Percentiles rank a stretch among this genome's conserved stretches.
Evolutionary conservation across 2,113 vertebrate genomes (phyloP).

Genomic region (Macroglossus sobrinus): DNA sequence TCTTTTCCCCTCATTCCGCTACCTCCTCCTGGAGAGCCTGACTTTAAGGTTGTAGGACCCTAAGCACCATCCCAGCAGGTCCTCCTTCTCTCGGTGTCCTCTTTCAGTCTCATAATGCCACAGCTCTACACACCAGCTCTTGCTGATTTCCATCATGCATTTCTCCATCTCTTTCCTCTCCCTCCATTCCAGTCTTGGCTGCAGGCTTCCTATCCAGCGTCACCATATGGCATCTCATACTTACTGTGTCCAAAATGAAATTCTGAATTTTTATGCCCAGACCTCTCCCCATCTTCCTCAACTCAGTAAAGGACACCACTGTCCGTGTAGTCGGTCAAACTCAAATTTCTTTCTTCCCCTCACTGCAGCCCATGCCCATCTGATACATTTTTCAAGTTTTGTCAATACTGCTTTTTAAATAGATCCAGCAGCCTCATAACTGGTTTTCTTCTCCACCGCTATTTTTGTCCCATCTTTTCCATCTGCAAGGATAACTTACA

Average conservation of each 20-base stretch:
- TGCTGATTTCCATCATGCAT: fast-evolving
- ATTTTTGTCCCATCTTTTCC: neutral
- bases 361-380: fast-evolving
- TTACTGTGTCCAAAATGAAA: neutral
- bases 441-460: neutral
- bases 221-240: neutral
- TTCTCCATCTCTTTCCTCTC: neutral
- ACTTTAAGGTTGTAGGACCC: neutral
- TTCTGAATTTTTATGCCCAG: neutral
- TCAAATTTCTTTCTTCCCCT: neutral
- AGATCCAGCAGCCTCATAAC: neutral
- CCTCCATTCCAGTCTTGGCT: neutral
- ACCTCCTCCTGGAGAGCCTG: neutral
- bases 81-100: neutral
- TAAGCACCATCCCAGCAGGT: neutral
- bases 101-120: neutral
- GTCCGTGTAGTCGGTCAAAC: neutral
- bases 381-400: neutral
- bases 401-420: neutral
- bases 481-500: neutral
- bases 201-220: neutral
- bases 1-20: neutral
- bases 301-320: neutral
- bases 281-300: neutral
- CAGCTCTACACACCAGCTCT: no score